phyloP scores from a whole-genome alignment of 2,888 invertebrate genomes.

The Crepidodera aurea region DNA sequence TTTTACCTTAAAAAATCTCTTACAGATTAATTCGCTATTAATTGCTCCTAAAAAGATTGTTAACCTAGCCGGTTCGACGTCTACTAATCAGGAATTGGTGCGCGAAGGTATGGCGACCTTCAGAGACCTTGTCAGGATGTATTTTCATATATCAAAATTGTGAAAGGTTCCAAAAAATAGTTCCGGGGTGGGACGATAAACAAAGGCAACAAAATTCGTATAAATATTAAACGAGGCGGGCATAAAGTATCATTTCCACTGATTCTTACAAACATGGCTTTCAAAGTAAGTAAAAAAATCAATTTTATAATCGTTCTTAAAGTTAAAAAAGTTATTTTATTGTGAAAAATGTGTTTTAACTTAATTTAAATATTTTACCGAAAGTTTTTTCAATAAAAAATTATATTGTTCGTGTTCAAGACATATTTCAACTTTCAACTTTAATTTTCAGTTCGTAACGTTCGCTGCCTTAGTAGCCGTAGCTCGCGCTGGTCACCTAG shows the following conservation, averaged over 20 bases:
- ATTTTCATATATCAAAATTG: conserved; percentile 25
- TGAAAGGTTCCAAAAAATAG: conserved; percentile 29
- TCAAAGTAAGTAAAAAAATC: background rate
- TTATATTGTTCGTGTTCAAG: no score
- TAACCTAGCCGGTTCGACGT: background rate
- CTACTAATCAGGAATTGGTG: conserved; percentile 1
- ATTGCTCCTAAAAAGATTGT: background rate
- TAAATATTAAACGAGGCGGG: conserved; percentile 8
- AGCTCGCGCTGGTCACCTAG: conserved; percentile 25
- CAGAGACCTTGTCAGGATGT: conserved; percentile 35
- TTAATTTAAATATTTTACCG: no score
- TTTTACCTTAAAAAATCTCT: no score
- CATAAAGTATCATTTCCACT: conserved; percentile 24
- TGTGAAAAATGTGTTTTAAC: no score
- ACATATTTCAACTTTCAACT: no score
- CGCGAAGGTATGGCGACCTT: conserved; percentile 27
- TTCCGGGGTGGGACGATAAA: conserved; percentile 31
- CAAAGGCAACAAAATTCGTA: conserved; percentile 13
- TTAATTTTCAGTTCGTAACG: conserved; percentile 34
- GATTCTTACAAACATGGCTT: conserved; percentile 45
- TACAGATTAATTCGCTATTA: no score
- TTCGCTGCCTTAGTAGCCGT: conserved; percentile 41
- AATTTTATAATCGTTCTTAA: no score
- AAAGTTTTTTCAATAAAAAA: no score
- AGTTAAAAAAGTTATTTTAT: no score